phyloP scores from a whole-genome alignment of 2,888 invertebrate species.

The Dusona sp. region DNA sequence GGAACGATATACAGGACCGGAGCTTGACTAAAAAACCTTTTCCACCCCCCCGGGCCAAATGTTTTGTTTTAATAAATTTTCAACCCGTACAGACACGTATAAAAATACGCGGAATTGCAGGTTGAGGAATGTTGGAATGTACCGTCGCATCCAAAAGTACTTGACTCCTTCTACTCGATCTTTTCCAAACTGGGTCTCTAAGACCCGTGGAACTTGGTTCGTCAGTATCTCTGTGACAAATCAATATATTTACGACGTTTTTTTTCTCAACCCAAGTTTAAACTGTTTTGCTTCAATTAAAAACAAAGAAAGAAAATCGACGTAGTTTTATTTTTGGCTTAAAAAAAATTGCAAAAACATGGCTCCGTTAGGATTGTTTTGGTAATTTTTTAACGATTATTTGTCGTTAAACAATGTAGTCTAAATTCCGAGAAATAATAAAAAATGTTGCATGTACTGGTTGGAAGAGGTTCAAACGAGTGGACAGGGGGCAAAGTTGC shows the following conservation, averaged over 20 bases:
- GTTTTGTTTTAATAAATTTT: not conserved
- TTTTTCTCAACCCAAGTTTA: not conserved
- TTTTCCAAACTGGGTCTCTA: not conserved
- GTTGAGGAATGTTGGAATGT: not conserved
- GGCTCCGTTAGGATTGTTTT: too few species aligned
- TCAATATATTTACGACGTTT: not conserved
- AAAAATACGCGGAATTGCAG: not conserved
- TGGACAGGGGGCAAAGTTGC: constrained; percentile 45
- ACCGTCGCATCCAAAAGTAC: not conserved
- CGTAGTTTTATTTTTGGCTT: not conserved
- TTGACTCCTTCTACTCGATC: constrained; percentile 6
- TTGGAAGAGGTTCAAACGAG: constrained; percentile 29
- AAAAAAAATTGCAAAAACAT: too few species aligned
- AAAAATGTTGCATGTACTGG: not conserved
- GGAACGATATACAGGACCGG: not conserved
- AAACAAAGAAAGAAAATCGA: not conserved
- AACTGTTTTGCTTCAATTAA: not conserved
- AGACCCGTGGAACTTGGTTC: not conserved
- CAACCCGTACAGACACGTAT: not conserved
- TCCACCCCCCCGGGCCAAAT: not conserved
- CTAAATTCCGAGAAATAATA: not conserved
- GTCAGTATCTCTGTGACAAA: not conserved
- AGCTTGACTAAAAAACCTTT: not conserved
- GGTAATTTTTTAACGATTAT: not conserved
- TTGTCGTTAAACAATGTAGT: not conserved